A percentile compares a stretch with the other conserved stretches of the same genome.
Conservation (phyloP, 2,113 vertebrate genomes). For the Rana temporaria region DNA sequence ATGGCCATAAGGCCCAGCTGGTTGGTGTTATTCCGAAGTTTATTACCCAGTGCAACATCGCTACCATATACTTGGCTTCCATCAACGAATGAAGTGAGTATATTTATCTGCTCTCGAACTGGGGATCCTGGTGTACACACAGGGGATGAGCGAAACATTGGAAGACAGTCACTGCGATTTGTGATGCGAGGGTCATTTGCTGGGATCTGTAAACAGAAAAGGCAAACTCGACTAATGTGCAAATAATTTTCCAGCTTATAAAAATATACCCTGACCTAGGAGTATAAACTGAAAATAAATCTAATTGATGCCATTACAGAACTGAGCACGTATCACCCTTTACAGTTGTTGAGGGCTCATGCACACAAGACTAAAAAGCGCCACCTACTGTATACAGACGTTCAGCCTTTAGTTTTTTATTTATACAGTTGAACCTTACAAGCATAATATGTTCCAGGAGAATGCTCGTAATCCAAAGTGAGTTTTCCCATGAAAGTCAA, state of each 20-base stretch:
- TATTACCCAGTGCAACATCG: conserved; percentile 67
- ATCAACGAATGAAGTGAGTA: conserved; percentile 86
- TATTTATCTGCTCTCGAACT: conserved; percentile 85
- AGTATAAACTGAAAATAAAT: too few relatives aligned
- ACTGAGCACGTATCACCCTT: too few relatives aligned
- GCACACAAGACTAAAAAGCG: too few relatives aligned
- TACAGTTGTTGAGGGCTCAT: too few relatives aligned
- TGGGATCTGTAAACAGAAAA: conserved; percentile 76
- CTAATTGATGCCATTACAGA: too few relatives aligned
- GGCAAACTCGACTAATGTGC: background rate
- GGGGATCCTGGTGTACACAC: conserved; percentile 65
- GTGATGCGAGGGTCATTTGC: conserved; percentile 74
- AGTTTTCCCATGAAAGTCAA: too few relatives aligned
- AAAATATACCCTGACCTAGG: too few relatives aligned
- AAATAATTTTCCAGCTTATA: background rate
- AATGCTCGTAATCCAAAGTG: too few relatives aligned
- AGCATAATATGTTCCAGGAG: too few relatives aligned
- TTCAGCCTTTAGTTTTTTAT: too few relatives aligned
- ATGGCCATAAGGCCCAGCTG: conserved; percentile 78
- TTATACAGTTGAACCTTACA: too few relatives aligned
- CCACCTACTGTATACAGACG: too few relatives aligned
- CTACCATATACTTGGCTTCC: conserved; percentile 90
- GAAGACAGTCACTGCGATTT: conserved; percentile 75
- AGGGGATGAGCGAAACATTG: conserved; percentile 79
- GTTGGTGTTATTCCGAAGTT: conserved; percentile 77